Conservation (phyloP, 2,113 vertebrate genomes). For the Lampris incognitus region DNA sequence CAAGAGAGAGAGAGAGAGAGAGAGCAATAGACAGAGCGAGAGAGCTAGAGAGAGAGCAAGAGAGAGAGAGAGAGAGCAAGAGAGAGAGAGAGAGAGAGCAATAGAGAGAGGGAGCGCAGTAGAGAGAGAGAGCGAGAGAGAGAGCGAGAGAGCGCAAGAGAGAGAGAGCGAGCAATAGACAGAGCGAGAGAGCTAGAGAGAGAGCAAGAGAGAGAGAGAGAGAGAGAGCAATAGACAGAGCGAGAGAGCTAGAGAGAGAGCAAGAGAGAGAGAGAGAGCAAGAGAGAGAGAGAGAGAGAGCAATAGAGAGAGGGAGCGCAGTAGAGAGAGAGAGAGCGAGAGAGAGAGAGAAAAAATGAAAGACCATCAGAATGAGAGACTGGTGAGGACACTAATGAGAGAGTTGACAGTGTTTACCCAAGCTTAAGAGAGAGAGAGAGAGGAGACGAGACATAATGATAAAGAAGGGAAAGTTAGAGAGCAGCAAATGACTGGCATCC, state of each 20-base stretch:
- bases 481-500: slow-evolving; percentile 22
- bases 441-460: not conserved
- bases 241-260: slow-evolving; percentile 40
- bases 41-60: slow-evolving; percentile 63
- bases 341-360: slow-evolving; percentile 56
- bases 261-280: slow-evolving; percentile 59
- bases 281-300: slow-evolving; percentile 46
- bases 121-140: slow-evolving; percentile 46
- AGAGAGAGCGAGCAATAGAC: too few relatives aligned
- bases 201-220: slow-evolving; percentile 43
- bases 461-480: slow-evolving; percentile 19
- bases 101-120: slow-evolving; percentile 50
- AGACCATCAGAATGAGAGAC: slow-evolving; percentile 56
- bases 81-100: too few relatives aligned
- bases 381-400: slow-evolving; percentile 65
- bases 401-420: slow-evolving; percentile 70
- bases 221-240: slow-evolving; percentile 61
- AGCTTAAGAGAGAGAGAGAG: slow-evolving; percentile 40
- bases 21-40: too few relatives aligned
- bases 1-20: too few relatives aligned
- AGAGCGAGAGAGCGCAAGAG: not conserved
- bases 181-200: too few relatives aligned
- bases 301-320: slow-evolving; percentile 50
- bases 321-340: slow-evolving; percentile 44
- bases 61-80: slow-evolving; percentile 54